Percentiles rank a stretch among this genome's conserved stretches.
phyloP scores from a whole-genome alignment of 1,140 invertebrate species.

The Cyclina sinensis region DNA sequence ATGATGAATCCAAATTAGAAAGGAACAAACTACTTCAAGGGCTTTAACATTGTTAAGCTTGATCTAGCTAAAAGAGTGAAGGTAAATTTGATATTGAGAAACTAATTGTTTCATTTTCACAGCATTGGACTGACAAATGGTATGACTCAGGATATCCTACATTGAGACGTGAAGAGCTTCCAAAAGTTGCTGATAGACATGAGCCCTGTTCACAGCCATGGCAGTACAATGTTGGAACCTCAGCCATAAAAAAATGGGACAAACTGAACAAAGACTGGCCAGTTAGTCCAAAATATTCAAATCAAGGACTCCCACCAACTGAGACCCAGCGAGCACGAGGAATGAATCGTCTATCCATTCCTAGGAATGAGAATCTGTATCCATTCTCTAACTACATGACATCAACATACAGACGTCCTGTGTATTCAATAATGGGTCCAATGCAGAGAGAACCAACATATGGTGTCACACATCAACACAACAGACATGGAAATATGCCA shows the following conservation, averaged over 20 bases:
- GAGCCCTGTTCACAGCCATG: constrained; percentile 80
- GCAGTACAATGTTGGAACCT: constrained; percentile 79
- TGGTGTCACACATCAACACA: constrained; percentile 84
- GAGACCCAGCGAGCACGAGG: constrained; percentile 80
- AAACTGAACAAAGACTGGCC: constrained; percentile 83
- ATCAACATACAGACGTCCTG: constrained; percentile 81
- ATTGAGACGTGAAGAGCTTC: constrained; percentile 77
- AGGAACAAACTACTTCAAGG: no score
- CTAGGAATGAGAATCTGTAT: constrained; percentile 81
- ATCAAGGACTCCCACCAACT: constrained; percentile 74
- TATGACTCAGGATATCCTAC: constrained; percentile 80
- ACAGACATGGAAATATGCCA: constrained; percentile 83
- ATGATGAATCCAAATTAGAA: no score
- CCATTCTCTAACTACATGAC: constrained; percentile 84
- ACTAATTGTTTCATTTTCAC: no score
- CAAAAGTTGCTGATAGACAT: constrained; percentile 75
- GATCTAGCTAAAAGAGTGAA: no score
- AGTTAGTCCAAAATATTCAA: constrained; percentile 60
- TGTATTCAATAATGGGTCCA: constrained; percentile 82
- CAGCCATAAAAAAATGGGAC: constrained; percentile 78
- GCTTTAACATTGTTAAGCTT: no score
- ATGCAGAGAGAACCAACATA: constrained; percentile 79
- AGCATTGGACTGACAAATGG: constrained; percentile 85
- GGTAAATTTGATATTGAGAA: no score
- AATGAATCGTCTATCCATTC: constrained; percentile 77